Conservation (phyloP, 2,797 vertebrate genomes). For the Myotis findleyi region DNA sequence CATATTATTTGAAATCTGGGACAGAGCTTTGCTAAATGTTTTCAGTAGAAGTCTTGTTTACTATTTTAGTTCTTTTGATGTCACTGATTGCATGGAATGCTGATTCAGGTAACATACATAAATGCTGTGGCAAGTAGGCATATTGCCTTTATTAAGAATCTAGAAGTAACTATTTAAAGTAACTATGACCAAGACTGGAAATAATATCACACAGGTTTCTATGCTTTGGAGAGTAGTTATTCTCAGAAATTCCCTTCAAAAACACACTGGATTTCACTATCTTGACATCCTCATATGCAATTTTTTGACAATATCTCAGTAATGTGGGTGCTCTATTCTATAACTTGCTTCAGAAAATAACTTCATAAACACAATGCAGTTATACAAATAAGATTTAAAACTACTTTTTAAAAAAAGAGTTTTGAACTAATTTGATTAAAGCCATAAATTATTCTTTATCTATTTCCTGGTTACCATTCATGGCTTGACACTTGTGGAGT, state of each 20-base stretch:
- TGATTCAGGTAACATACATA: neutral
- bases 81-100: neutral
- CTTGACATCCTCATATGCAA: neutral
- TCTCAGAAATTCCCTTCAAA: neutral
- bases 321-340: neutral
- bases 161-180: conserved; percentile 21
- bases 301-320: neutral
- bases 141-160: neutral
- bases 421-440: conserved; percentile 81
- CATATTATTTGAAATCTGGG: conserved; percentile 22
- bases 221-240: neutral
- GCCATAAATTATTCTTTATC: conserved; percentile 75
- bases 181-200: neutral
- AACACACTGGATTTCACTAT: neutral
- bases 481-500: conserved; percentile 85
- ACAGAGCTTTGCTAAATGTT: conserved; percentile 29
- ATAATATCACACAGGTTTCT: neutral
- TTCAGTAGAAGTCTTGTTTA: conserved; percentile 1
- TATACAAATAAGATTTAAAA: conserved; percentile 66
- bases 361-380: conserved; percentile 9
- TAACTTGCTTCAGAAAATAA: conserved; percentile 54
- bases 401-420: conserved; percentile 41
- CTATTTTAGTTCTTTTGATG: neutral
- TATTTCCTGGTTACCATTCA: conserved; percentile 73
- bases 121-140: neutral